These are phyloP conservation scores for Enteromius thamalakanensis DNA, from an alignment of 2,797 vertebrate species.

Conservation along the genomic window DNA sequence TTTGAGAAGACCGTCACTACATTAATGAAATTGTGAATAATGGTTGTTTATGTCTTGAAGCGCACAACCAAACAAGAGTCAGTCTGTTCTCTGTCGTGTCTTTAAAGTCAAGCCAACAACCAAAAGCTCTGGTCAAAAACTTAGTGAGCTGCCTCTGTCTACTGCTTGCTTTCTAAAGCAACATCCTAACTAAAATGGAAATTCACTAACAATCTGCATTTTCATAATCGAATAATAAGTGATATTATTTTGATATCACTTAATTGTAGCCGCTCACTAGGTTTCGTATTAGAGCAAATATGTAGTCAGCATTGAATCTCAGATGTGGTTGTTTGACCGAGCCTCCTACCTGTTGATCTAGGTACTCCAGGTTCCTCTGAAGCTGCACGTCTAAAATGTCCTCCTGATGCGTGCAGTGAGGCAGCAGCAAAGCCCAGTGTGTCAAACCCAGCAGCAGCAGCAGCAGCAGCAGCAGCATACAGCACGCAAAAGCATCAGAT, in stretches of 20 bases:
- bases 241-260: neutral
- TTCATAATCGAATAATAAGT: neutral
- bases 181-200: neutral
- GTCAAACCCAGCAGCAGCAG: no score
- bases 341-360: conserved; percentile 95
- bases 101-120: conserved; percentile 1
- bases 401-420: conserved; percentile 84
- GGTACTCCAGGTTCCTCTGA: conserved; percentile 97
- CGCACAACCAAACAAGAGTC: neutral
- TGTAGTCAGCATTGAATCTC: conserved; percentile 1
- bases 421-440: conserved; percentile 70
- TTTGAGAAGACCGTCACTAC: conserved; percentile 19
- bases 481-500: conserved; percentile 41
- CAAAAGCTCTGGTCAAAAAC: conserved; percentile 13
- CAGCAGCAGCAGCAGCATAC: conserved; percentile 57
- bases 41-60: neutral
- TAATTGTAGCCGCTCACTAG: neutral
- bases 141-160: neutral
- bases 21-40: neutral
- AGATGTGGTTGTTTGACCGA: conserved; percentile 64
- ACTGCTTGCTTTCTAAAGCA: neutral
- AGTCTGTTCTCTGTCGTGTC: neutral
- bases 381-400: conserved; percentile 98
- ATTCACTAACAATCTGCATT: neutral
- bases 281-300: conserved; percentile 6